Percentiles rank a stretch among this genome's conserved stretches.
Evolutionary conservation across 35 echinoderm and acorn worm species (phyloP).

Genomic region (Chiridota heheva): DNA sequence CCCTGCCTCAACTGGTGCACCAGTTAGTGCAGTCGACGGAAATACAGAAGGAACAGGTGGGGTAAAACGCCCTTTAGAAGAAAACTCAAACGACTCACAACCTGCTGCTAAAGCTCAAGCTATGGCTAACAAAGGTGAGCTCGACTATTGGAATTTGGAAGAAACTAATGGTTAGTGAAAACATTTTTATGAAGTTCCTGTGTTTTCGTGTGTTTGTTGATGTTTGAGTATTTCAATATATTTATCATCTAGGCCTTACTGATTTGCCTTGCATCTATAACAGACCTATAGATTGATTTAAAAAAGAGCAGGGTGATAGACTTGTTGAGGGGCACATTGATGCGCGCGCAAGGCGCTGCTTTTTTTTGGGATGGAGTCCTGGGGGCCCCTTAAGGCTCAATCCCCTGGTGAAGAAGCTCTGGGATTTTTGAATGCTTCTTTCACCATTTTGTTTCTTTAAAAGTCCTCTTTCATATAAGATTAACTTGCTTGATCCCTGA

Average conservation of each 20-base stretch:
- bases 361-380: no score
- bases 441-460: no score
- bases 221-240: no score
- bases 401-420: no score
- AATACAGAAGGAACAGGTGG: constrained; percentile 25
- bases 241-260: no score
- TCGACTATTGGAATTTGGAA: not conserved
- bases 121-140: constrained; percentile 32
- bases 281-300: not conserved
- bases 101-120: constrained; percentile 17
- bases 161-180: not conserved
- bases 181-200: not conserved
- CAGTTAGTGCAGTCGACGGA: constrained; percentile 3
- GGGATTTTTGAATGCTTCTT: no score
- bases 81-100: constrained; percentile 9
- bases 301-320: not conserved
- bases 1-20: not conserved
- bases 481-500: no score
- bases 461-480: no score
- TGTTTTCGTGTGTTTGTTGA: not conserved
- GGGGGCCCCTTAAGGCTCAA: no score
- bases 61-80: constrained; percentile 26
- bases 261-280: not conserved
- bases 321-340: no score
- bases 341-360: no score